phyloP scores from a whole-genome alignment of 2,888 invertebrate species.

The Meiosimyza decipiens region DNA sequence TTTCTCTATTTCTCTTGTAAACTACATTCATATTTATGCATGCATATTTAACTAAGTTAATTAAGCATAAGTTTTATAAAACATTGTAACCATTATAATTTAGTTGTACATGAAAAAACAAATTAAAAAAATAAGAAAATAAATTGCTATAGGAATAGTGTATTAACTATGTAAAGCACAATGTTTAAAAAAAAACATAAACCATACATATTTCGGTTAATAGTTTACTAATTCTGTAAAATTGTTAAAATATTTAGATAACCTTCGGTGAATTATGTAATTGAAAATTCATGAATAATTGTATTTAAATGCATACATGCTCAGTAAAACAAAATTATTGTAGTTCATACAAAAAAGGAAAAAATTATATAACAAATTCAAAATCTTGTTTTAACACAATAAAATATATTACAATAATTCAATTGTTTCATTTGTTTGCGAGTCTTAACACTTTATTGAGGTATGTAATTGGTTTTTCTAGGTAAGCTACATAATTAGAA shows the following conservation, averaged over 20 bases:
- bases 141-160: not conserved
- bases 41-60: slow-evolving; percentile 27
- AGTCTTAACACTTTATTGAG: too few relatives aligned
- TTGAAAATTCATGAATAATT: not conserved
- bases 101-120: not conserved
- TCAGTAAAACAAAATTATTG: too few relatives aligned
- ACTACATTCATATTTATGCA: slow-evolving; percentile 9
- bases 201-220: too few relatives aligned
- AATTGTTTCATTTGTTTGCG: too few relatives aligned
- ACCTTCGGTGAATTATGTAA: too few relatives aligned
- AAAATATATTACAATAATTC: too few relatives aligned
- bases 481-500: too few relatives aligned
- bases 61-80: slow-evolving; percentile 5
- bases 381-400: too few relatives aligned
- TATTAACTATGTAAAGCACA: slow-evolving; percentile 11
- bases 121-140: too few relatives aligned
- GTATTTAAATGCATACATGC: not conserved
- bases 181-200: not conserved
- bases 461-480: too few relatives aligned
- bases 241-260: slow-evolving; percentile 4
- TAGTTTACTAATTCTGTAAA: not conserved
- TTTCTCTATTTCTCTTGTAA: slow-evolving; percentile 19
- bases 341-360: too few relatives aligned
- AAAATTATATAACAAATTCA: too few relatives aligned
- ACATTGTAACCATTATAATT: not conserved